Conservation (phyloP, 2,113 vertebrate genomes). For the Saccopteryx leptura region DNA sequence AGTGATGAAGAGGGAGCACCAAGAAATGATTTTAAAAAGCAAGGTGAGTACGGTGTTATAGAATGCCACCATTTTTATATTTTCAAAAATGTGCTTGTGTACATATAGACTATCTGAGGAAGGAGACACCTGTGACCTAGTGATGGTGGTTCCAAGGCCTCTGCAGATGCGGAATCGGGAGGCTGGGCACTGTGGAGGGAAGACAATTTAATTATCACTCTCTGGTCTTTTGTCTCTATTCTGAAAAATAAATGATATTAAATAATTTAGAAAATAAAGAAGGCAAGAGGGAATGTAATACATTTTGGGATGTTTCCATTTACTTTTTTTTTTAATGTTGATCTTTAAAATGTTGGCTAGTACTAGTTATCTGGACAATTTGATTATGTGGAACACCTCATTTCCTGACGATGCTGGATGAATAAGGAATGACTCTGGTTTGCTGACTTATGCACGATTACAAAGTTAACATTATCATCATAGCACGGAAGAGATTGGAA, state of each 20-base stretch:
- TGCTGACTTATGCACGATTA: slow-evolving; percentile 69
- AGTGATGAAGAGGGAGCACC: background rate
- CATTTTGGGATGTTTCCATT: slow-evolving; percentile 51
- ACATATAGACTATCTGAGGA: background rate
- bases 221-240: slow-evolving; percentile 17
- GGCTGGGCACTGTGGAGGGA: background rate
- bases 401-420: slow-evolving; percentile 59
- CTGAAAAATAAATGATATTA: background rate
- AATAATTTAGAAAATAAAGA: slow-evolving; percentile 64
- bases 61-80: background rate
- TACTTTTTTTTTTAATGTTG: slow-evolving; percentile 56
- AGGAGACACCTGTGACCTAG: background rate
- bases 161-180: background rate
- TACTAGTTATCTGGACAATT: slow-evolving; percentile 63
- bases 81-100: background rate
- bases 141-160: background rate
- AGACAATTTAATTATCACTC: background rate
- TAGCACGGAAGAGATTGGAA: slow-evolving; percentile 65
- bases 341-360: slow-evolving; percentile 69
- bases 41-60: background rate
- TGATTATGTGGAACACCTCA: slow-evolving; percentile 67
- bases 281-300: slow-evolving; percentile 22
- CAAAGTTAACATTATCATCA: slow-evolving; percentile 67
- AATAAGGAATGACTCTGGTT: slow-evolving; percentile 65
- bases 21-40: background rate